Base-by-base conservation (phyloP, 1,140 invertebrate species). In the Apis dorsata region DNA sequence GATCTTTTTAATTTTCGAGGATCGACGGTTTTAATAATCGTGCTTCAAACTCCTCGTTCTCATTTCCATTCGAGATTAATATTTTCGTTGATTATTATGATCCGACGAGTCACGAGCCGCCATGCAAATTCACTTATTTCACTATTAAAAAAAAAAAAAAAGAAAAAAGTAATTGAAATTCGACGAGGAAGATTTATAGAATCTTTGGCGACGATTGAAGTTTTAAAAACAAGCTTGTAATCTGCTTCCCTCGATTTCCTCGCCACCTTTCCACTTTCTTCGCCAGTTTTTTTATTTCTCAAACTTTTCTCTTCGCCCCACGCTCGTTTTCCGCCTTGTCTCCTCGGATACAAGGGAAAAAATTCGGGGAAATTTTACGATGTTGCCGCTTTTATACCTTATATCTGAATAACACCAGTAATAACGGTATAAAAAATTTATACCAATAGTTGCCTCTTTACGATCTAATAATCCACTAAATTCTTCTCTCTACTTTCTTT, bases 271-370 rank as follows among this genome's bases (percentile, higher is more conserved):
- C 57, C 55, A 70, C 69, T 74, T 86, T 86, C 55, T 44, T 55
- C 51, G 12, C 13, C 17, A 59, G 62, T 66, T 55, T 55, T 34
- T 55, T 55, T 34, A 76, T 83, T 83, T 71, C 49, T 8, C 1
- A 71, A 83, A 86, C 74, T 86, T 83, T 77, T 24, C 34, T 34
- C 15, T 62, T 60, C 66, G n/a, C 11, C 7, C 28, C 17, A 69
- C 44, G 15, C 15, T 24, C 44, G 60, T 51, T 83, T 83, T 71
- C 49, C 19, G 7, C n/a, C 19, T 24, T 75, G 69, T 75, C n/a
- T 21, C n/a, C 21, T 11, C 13, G 12, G 51, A 24, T 51, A 28
- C n/a, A n/a, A n/a, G 19, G 7, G 24, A 1, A 15, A 7, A 34
- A 75, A 49, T 34, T 49, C 28, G 2, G 19, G 0, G 7, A 24